A percentile compares a stretch with the other conserved stretches of the same genome.
Conservation (phyloP, 2,888 invertebrate genomes). For the Drosophila anomalata region DNA sequence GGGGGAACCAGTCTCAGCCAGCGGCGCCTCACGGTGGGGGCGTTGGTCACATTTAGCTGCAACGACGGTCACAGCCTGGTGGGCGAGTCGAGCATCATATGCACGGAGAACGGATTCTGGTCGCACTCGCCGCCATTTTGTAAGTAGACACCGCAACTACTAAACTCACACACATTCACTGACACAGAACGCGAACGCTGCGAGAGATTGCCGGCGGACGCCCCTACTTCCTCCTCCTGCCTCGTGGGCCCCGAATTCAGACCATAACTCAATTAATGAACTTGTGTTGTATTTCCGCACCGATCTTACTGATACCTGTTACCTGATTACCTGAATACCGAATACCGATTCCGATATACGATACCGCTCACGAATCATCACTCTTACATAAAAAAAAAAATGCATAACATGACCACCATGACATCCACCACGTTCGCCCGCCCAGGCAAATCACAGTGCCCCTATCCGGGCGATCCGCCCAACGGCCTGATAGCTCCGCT, state of each 20-base stretch:
- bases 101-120: slow-evolving; percentile 95
- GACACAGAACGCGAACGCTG: slow-evolving; percentile 53
- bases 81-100: slow-evolving; percentile 93
- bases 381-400: slow-evolving; percentile 30
- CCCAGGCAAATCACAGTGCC: slow-evolving; percentile 89
- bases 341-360: slow-evolving; percentile 20
- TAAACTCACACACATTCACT: slow-evolving; percentile 28
- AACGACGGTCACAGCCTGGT: slow-evolving; percentile 86
- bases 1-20: slow-evolving; percentile 84
- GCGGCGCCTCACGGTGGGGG: slow-evolving; percentile 90
- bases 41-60: slow-evolving; percentile 91
- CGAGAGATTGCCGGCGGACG: slow-evolving; percentile 50
- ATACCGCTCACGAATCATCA: slow-evolving; percentile 54
- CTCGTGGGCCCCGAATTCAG: slow-evolving; percentile 65
- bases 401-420: slow-evolving; percentile 42
- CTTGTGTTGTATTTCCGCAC: slow-evolving; percentile 75
- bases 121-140: slow-evolving; percentile 94
- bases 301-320: slow-evolving; percentile 33
- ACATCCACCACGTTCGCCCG: slow-evolving; percentile 38
- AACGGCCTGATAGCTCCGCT: slow-evolving; percentile 89
- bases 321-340: slow-evolving; percentile 21
- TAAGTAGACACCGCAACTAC: slow-evolving; percentile 81
- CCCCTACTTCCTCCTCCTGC: slow-evolving; percentile 53
- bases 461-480: slow-evolving; percentile 89
- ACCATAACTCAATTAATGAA: slow-evolving; percentile 65